Base-by-base conservation (phyloP, 2,113 vertebrate species). In the Puntigrus tetrazona region DNA sequence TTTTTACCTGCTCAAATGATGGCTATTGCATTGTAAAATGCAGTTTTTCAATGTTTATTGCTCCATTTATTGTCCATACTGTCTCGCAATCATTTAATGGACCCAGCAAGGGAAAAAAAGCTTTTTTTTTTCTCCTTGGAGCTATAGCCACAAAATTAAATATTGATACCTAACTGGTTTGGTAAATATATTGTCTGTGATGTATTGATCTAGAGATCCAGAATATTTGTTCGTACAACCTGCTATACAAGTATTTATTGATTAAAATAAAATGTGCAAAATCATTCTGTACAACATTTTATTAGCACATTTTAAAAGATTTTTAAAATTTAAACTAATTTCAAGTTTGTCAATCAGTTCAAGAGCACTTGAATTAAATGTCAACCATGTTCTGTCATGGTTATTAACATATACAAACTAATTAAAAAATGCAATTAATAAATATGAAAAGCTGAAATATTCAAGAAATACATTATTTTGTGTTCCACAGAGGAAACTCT, bases 101-200 rank as follows among this genome's bases (percentile, higher is more conserved):
- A 25, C n/a, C n/a, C 55, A 25, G n/a, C 25, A 9, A 57, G 22
- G 13, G 7, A 63, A n/a, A 63, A 63, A 63, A 16, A 63, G 29
- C 10, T 16, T 4, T 25, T n/a, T 16, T 16, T 5, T 63, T 63
- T 31, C 27, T 41, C 67, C 9, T 70, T n/a, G 9, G 36, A 36
- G 22, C 36, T 41, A 70, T 41, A 70, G 13, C 22, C 36, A 41
- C 9, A 70, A 41, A 13, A 70, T 41, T 13, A 41, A 70, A 20
- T n/a, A 70, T n/a, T 38, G 36, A 70, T n/a, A 0, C 22, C 41
- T 70, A n/a, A 70, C 36, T n/a, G 36, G 36, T 41, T n/a, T 41
- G 67, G 9, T 70, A 70, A 70, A 70, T 70, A 70, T 70, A n/a
- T 22, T 22, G 18, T 69, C 34, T 38, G 67, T 41, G 22, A 70